These are phyloP conservation scores for Glyphotaelius pellucidus DNA, from an alignment of 2,888 invertebrate species.

Conservation along the genomic window DNA sequence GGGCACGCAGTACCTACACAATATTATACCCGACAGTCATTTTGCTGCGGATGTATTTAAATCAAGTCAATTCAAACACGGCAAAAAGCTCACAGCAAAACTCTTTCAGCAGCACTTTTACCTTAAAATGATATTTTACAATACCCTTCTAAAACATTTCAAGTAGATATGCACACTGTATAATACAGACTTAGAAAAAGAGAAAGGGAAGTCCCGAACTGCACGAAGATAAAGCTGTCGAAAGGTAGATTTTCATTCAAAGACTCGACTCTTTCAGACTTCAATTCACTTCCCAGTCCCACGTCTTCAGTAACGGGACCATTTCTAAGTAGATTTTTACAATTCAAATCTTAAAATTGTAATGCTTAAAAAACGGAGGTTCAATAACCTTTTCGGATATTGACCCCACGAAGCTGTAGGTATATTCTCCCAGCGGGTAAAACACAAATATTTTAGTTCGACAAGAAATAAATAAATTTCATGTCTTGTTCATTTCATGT, in stretches of 20 bases:
- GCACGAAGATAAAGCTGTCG: background rate
- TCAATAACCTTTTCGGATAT: slow-evolving; percentile 38
- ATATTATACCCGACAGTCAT: background rate
- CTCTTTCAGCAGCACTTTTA: background rate
- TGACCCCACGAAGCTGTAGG: slow-evolving; percentile 24
- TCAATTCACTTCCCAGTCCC: background rate
- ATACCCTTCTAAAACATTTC: background rate
- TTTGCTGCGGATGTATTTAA: slow-evolving; percentile 7
- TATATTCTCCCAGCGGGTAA: background rate
- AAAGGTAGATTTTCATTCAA: background rate
- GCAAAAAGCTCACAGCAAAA: background rate
- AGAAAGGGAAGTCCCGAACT: slow-evolving; percentile 10
- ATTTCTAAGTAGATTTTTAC: slow-evolving; percentile 22
- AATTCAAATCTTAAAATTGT: slow-evolving; percentile 40
- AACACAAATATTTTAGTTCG: background rate
- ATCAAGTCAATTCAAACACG: background rate
- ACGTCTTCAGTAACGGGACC: background rate
- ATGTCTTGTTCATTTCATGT: background rate
- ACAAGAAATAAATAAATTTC: background rate
- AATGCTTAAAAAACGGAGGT: slow-evolving; percentile 16
- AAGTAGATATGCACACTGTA: background rate
- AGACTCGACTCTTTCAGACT: background rate
- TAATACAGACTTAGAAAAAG: slow-evolving; percentile 5
- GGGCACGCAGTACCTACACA: background rate
- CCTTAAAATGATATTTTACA: background rate